phyloP scores from a whole-genome alignment of 2,797 vertebrate genomes.

The Myotis myotis region DNA sequence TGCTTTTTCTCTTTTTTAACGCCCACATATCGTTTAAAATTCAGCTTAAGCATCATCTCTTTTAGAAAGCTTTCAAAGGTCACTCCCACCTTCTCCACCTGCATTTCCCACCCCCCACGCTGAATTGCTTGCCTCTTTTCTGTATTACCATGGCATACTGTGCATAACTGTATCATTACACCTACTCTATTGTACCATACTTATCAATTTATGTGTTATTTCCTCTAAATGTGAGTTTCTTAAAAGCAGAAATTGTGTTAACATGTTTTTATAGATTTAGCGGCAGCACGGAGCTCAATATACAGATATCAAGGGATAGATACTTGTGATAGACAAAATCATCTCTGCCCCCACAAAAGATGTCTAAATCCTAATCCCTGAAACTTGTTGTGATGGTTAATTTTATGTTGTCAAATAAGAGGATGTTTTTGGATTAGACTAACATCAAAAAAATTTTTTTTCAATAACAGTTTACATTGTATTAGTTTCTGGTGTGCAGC shows the following conservation, averaged over 20 bases:
- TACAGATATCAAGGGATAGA: background rate
- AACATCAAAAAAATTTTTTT: background rate
- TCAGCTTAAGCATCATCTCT: background rate
- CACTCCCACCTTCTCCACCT: background rate
- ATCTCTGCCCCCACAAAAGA: background rate
- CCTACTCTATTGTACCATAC: background rate
- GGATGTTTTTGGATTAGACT: background rate
- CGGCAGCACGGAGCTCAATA: background rate
- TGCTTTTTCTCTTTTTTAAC: conserved; percentile 17
- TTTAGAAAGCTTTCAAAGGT: conserved; percentile 28
- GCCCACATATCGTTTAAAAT: conserved; percentile 43
- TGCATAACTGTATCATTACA: background rate
- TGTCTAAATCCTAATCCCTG: background rate
- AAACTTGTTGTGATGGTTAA: background rate
- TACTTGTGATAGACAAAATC: background rate
- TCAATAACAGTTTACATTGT: background rate
- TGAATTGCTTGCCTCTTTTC: background rate
- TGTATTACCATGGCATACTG: background rate
- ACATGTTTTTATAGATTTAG: background rate
- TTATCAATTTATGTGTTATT: conserved; percentile 12
- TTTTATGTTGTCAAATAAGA: background rate
- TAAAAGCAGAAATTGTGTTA: background rate
- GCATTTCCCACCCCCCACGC: background rate
- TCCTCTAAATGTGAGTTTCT: background rate
- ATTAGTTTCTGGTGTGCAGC: background rate